Conservation (phyloP, 2,888 invertebrate species). For the Kuschelorhynchus macadamiae region DNA sequence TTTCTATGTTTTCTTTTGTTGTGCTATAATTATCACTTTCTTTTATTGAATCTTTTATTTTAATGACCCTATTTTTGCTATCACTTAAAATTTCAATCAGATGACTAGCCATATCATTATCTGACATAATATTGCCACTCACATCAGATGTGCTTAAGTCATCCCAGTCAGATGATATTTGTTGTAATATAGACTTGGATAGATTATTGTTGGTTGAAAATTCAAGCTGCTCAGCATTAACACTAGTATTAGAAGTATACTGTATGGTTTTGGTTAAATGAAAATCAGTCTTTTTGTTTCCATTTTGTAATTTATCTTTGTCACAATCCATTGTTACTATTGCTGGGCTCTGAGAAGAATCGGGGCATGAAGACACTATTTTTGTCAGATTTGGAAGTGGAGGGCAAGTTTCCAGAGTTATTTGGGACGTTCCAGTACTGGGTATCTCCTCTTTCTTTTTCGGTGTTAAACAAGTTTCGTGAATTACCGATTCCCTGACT, state of each 20-base stretch:
- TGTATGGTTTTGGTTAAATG: constrained; percentile 44
- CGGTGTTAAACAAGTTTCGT: constrained; percentile 1
- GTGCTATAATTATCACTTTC: constrained; percentile 4
- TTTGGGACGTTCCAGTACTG: background rate
- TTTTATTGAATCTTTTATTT: background rate
- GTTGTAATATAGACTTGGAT: constrained; percentile 18
- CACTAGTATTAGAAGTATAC: background rate
- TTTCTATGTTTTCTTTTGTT: constrained; percentile 15
- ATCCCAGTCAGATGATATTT: background rate
- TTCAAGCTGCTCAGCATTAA: too few species aligned
- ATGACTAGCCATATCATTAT: constrained; percentile 19
- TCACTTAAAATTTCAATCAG: too few species aligned
- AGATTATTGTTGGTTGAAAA: too few species aligned
- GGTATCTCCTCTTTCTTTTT: background rate
- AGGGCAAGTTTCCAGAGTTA: background rate
- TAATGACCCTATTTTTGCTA: constrained; percentile 8
- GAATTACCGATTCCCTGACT: background rate
- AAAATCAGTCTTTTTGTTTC: constrained; percentile 52
- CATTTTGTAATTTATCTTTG: constrained; percentile 39
- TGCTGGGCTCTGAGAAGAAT: constrained; percentile 27
- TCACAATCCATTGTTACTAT: constrained; percentile 38
- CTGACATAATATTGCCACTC: constrained; percentile 16
- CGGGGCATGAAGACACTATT: constrained; percentile 14
- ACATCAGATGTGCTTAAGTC: constrained; percentile 2
- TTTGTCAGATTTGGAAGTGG: constrained; percentile 8